Percentiles rank a stretch among this genome's conserved stretches.
Conservation (phyloP, 2,888 invertebrate species). For the Dioctria rufipes region DNA sequence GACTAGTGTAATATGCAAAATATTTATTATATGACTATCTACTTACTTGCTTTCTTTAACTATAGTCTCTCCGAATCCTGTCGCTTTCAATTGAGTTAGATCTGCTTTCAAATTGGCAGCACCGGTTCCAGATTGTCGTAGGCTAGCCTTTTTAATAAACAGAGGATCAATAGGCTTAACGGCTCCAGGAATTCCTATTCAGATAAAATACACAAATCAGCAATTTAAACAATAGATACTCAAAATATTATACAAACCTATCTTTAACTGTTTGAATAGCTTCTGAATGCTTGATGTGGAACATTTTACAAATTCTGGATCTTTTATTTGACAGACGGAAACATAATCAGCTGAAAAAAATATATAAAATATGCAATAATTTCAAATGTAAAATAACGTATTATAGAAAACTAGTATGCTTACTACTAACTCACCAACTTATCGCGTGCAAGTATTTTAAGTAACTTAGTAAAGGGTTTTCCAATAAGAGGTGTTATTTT, state of each 20-base stretch:
- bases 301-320: constrained; percentile 17
- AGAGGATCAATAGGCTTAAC: constrained; percentile 79
- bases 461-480: too few species aligned
- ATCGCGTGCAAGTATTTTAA: too few species aligned
- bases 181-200: constrained; percentile 66
- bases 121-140: constrained; percentile 80
- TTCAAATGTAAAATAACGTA: too few species aligned
- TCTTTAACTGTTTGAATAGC: constrained; percentile 75
- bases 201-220: constrained; percentile 5
- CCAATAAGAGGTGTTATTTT: too few species aligned
- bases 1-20: too few species aligned
- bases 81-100: constrained; percentile 76
- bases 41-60: constrained; percentile 78
- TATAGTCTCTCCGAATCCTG: constrained; percentile 77
- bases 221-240: too few species aligned
- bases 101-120: constrained; percentile 80
- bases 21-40: too few species aligned
- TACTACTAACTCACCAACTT: too few species aligned
- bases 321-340: background rate
- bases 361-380: too few species aligned
- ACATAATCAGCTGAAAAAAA: constrained; percentile 23
- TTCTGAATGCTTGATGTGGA: constrained; percentile 13
- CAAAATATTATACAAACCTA: constrained; percentile 60
- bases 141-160: constrained; percentile 76
- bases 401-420: too few species aligned